Evolutionary conservation across 2,888 invertebrate genomes (phyloP), one percentile per base, ranked within the genome.

Genomic region (Theristus sp.): DNA sequence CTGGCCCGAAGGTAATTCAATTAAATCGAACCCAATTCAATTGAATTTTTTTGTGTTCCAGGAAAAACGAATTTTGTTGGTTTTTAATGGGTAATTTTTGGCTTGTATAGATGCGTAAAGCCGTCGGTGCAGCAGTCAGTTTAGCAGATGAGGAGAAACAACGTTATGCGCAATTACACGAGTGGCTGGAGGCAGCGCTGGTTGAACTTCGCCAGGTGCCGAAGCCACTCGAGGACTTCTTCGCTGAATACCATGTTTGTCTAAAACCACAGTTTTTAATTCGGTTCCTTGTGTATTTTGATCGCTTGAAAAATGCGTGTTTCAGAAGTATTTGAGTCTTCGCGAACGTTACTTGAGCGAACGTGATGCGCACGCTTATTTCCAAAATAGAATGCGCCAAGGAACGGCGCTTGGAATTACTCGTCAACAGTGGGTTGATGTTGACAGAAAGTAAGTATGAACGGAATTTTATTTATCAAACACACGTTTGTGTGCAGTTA

Each of bases 81-180:
- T n/a, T n/a, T n/a, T n/a, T n/a, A n/a, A n/a, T n/a, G n/a, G n/a
- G n/a, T n/a, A n/a, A n/a, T n/a, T n/a, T n/a, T n/a, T n/a, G n/a
- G 6, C 17, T 52, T 26, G 3, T 13, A 38, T 6, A 30, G 28
- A 30, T 30, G 31, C 24, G 13, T 24, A 13, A 25, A 2, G 58
- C 26, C 10, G n/a, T 38, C n/a, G 27, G 13, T 22, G 59, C 26
- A 20, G 38, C 38, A 38, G 28, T 55, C 26, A 10, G 63, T n/a
- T 60, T 65, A 59, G 63, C 63, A 30, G 58, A 56, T 3, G 63
- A 63, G 25, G 66, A 65, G 56, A 53, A 61, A 59, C 66, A 64
- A 31, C 64, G 65, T 60, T 67, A 65, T 53, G 63, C 63, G 20
- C 47, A 29, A 38, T 38, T 38, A 38, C 38, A 38, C 38, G 38